Evolutionary conservation across 2,113 vertebrate genomes (phyloP).

Genomic region (Chlamydotis undulata): DNA sequence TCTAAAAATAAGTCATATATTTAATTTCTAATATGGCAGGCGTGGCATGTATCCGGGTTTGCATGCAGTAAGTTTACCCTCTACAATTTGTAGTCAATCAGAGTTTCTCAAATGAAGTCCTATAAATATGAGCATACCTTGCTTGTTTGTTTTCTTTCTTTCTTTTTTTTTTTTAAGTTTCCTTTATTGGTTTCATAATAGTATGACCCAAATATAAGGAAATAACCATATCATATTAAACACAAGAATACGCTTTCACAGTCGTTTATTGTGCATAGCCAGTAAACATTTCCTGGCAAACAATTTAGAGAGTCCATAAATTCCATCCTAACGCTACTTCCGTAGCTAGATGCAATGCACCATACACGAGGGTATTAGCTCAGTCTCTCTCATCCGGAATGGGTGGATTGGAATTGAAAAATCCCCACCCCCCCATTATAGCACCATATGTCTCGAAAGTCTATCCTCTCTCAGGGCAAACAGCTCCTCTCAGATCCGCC

Average conservation of each 20-base stretch:
- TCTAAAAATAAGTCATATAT: conserved; percentile 57
- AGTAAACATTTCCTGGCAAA: conserved; percentile 77
- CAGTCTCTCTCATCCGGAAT: conserved; percentile 73
- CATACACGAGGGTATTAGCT: conserved; percentile 73
- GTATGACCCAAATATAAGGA: conserved; percentile 50
- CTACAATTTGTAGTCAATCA: conserved; percentile 45
- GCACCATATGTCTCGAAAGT: conserved; percentile 72
- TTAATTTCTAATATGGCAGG: conserved; percentile 37
- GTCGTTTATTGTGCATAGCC: conserved; percentile 70
- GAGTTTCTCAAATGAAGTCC: conserved; percentile 35
- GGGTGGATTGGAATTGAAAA: conserved; percentile 74
- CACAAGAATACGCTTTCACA: conserved; percentile 57
- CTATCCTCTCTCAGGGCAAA: conserved; percentile 70
- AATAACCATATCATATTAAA: conserved; percentile 56
- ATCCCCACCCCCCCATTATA: conserved; percentile 62
- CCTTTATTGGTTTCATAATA: conserved; percentile 65
- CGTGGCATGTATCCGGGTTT: conserved; percentile 1
- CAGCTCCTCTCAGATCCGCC: conserved; percentile 58
- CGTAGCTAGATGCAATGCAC: conserved; percentile 66
- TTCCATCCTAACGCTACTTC: conserved; percentile 73
- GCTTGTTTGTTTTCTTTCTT: conserved; percentile 26
- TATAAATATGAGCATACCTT: conserved; percentile 43
- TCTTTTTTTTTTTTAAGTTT: not conserved
- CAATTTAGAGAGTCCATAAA: conserved; percentile 73
- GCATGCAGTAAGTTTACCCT: conserved; percentile 13